These are phyloP conservation scores for Enteromius thamalakanensis DNA, from an alignment of 2,797 vertebrate species.

Conservation along the genomic window DNA sequence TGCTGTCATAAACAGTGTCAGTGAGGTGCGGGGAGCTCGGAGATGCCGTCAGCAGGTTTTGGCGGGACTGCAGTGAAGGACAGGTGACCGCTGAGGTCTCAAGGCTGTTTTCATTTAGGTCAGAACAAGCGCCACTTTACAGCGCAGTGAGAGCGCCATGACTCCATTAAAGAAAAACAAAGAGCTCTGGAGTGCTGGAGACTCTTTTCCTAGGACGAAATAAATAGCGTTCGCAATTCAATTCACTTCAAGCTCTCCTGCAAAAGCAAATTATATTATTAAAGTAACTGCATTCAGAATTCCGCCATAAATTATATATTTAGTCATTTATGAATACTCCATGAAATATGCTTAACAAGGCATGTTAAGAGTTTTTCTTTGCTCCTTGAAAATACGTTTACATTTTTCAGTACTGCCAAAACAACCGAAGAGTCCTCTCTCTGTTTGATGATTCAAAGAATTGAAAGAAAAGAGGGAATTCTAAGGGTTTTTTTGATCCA, in stretches of 20 bases:
- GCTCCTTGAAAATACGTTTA: background rate
- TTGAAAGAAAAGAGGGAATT: slow-evolving; percentile 66
- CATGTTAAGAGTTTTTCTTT: slow-evolving; percentile 17
- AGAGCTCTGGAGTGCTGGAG: slow-evolving; percentile 49
- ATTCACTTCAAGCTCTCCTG: slow-evolving; percentile 52
- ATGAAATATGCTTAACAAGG: slow-evolving; percentile 13
- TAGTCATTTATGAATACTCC: slow-evolving; percentile 11
- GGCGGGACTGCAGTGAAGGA: slow-evolving; percentile 56
- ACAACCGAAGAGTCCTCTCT: slow-evolving; percentile 5
- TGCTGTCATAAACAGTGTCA: slow-evolving; percentile 17
- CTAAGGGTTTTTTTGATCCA: slow-evolving; percentile 57
- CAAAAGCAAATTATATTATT: slow-evolving; percentile 43
- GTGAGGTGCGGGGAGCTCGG: slow-evolving; percentile 29
- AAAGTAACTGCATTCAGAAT: slow-evolving; percentile 38
- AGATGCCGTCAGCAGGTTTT: slow-evolving; percentile 52
- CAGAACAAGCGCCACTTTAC: slow-evolving; percentile 63
- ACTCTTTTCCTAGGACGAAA: slow-evolving; percentile 57
- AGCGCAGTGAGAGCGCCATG: slow-evolving; percentile 58
- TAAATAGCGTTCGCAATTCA: slow-evolving; percentile 47
- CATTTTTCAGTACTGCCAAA: background rate
- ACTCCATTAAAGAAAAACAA: slow-evolving; percentile 63
- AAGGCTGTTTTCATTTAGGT: slow-evolving; percentile 66
- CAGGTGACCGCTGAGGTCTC: slow-evolving; percentile 64
- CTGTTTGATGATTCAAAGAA: slow-evolving; percentile 57
- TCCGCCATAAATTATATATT: slow-evolving; percentile 12